A percentile compares a stretch with the other conserved stretches of the same genome.
These are phyloP conservation scores for Rhynchonycteris naso DNA, from an alignment of 2,797 vertebrate species.

Conservation along the genomic window DNA sequence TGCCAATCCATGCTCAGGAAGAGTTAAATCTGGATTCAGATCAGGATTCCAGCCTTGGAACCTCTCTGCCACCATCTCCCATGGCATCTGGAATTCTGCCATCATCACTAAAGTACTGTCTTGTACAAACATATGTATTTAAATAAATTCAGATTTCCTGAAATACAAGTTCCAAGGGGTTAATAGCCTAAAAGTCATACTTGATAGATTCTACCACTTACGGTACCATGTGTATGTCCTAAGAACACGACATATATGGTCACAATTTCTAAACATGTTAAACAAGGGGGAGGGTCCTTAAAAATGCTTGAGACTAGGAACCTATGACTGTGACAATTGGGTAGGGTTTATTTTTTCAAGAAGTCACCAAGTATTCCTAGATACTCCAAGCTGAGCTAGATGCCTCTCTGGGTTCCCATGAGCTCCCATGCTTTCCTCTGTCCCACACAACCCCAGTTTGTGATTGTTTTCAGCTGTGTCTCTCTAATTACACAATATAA, in stretches of 20 bases:
- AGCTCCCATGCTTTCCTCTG: background rate
- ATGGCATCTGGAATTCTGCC: background rate
- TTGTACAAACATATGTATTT: background rate
- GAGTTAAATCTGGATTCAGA: background rate
- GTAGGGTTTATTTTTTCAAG: background rate
- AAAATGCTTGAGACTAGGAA: background rate
- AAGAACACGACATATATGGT: background rate
- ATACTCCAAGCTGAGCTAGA: background rate
- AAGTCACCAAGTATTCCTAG: background rate
- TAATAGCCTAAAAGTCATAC: constrained; percentile 4
- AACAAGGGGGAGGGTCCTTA: background rate
- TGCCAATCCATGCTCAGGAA: background rate
- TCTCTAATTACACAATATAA: background rate
- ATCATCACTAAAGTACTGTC: background rate
- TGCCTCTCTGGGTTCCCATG: background rate
- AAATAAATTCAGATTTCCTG: constrained; percentile 23
- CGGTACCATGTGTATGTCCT: background rate
- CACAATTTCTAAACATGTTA: background rate
- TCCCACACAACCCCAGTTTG: background rate
- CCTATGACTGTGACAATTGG: background rate
- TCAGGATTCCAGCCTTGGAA: background rate
- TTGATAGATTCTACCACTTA: background rate
- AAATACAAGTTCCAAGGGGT: background rate
- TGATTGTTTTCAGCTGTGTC: background rate
- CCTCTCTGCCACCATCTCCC: background rate